Conservation (phyloP, 1,140 invertebrate genomes). For the Chironomus tepperi region DNA sequence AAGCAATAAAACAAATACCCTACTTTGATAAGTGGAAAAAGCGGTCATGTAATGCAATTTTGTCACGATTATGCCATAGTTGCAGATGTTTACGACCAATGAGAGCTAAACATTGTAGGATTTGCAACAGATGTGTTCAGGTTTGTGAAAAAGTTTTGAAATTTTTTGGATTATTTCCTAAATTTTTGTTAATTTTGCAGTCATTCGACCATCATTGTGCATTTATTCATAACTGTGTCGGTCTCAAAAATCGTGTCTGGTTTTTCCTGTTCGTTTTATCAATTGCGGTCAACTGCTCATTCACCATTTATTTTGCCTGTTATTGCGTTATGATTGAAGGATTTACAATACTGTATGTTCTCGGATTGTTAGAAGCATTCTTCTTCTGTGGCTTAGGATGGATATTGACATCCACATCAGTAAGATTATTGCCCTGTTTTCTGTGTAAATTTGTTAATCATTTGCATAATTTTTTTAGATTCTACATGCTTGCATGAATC, state of each 20-base stretch:
- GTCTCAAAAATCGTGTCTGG: slow-evolving; percentile 77
- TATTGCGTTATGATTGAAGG: slow-evolving; percentile 78
- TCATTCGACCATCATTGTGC: slow-evolving; percentile 94
- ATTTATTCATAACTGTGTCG: slow-evolving; percentile 91
- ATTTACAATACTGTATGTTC: slow-evolving; percentile 69
- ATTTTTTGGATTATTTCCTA: neutral
- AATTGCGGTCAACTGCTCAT: slow-evolving; percentile 75
- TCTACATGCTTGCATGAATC: slow-evolving; percentile 77
- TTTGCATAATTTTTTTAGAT: slow-evolving; percentile 50
- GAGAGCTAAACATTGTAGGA: slow-evolving; percentile 82
- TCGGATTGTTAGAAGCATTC: slow-evolving; percentile 71
- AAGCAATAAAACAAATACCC: slow-evolving; percentile 80
- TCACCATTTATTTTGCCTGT: slow-evolving; percentile 80
- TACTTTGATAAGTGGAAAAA: slow-evolving; percentile 86
- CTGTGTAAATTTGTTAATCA: slow-evolving; percentile 23
- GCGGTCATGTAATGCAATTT: slow-evolving; percentile 56
- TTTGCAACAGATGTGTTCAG: slow-evolving; percentile 84
- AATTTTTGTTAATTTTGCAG: slow-evolving; percentile 17
- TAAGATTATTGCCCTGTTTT: slow-evolving; percentile 44
- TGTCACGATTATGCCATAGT: slow-evolving; percentile 81
- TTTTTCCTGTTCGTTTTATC: slow-evolving; percentile 83
- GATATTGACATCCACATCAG: slow-evolving; percentile 80
- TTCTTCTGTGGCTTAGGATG: slow-evolving; percentile 76
- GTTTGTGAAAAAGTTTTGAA: neutral
- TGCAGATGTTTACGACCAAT: slow-evolving; percentile 78